Evolutionary conservation across 1,140 invertebrate species (phyloP).

Genomic region (Rhagoletis pomonella): DNA sequence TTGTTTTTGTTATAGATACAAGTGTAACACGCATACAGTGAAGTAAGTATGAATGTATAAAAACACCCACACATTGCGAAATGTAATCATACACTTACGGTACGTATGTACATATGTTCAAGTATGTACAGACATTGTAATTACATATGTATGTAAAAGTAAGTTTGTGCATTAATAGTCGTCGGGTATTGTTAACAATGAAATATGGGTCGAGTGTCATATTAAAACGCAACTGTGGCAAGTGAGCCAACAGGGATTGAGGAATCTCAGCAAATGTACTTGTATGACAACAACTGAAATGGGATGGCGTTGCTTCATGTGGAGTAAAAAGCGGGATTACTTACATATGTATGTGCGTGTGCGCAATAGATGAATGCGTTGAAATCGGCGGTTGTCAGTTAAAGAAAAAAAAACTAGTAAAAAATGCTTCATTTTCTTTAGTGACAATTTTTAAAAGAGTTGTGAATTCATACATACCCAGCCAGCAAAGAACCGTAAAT

Average conservation of each 20-base stretch:
- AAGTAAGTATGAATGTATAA: too few relatives aligned
- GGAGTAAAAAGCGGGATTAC: not conserved
- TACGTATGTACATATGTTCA: not conserved
- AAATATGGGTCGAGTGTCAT: conserved; percentile 51
- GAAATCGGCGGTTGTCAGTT: not conserved
- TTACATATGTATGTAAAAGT: not conserved
- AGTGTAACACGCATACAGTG: too few relatives aligned
- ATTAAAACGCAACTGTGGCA: conserved; percentile 50
- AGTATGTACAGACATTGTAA: not conserved
- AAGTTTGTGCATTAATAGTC: conserved; percentile 35
- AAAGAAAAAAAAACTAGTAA: conserved; percentile 50
- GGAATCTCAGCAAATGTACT: not conserved
- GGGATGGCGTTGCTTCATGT: not conserved
- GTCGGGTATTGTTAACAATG: conserved; percentile 46
- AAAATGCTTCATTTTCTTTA: not conserved
- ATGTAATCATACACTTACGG: not conserved
- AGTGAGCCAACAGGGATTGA: conserved; percentile 46
- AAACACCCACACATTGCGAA: not conserved
- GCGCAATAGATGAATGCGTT: not conserved
- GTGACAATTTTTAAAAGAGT: too few relatives aligned
- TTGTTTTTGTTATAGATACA: too few relatives aligned
- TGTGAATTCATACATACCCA: too few relatives aligned
- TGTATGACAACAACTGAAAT: not conserved
- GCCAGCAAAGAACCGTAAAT: too few relatives aligned
- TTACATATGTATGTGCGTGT: not conserved